Conservation (phyloP, 2,797 vertebrate genomes). For the Eulemur albifrons region DNA sequence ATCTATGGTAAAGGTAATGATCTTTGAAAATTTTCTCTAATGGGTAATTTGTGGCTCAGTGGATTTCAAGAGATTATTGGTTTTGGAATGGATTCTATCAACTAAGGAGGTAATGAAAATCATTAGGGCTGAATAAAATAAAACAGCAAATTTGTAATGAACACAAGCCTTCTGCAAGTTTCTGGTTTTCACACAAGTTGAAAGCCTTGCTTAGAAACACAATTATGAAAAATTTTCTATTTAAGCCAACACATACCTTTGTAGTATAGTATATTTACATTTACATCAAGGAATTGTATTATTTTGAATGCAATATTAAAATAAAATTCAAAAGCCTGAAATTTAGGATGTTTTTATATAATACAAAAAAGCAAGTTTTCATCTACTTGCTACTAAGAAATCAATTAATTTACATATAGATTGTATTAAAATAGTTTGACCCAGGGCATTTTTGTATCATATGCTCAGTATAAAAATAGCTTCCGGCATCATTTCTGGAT, state of each 20-base stretch:
- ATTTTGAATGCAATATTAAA: not conserved
- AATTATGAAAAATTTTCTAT: conserved; percentile 59
- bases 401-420: not conserved
- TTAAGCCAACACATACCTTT: not conserved
- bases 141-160: conserved; percentile 82
- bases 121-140: conserved; percentile 83
- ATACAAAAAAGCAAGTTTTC: not conserved
- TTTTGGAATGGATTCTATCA: conserved; percentile 89
- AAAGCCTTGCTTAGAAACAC: conserved; percentile 75
- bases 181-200: conserved; percentile 75
- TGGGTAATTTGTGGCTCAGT: conserved; percentile 88
- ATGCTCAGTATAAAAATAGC: not conserved
- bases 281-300: not conserved
- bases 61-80: conserved; percentile 88
- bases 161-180: conserved; percentile 70
- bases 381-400: not conserved
- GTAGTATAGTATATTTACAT: not conserved
- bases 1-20: conserved; percentile 88
- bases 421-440: not conserved
- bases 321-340: not conserved
- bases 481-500: not conserved
- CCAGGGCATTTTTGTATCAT: not conserved
- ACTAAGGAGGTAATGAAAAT: conserved; percentile 87
- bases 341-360: not conserved
- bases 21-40: conserved; percentile 89